These are phyloP conservation scores for Diplodus puntazzo DNA, from an alignment of 2,797 vertebrate species.

Conservation along the genomic window DNA sequence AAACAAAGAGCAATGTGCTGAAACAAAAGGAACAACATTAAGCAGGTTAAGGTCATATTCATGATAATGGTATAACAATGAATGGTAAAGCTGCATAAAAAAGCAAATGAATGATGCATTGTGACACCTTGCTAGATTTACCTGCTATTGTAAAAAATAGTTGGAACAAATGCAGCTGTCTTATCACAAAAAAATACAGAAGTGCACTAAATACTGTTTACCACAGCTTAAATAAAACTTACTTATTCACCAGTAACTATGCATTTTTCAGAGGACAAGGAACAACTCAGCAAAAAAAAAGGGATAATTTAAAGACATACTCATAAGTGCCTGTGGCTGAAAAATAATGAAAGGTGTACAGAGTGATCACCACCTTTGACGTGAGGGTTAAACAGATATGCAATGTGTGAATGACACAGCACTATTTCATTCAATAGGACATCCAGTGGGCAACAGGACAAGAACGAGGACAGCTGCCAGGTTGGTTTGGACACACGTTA, in stretches of 20 bases:
- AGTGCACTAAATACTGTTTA: neutral
- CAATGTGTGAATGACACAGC: slow-evolving; percentile 54
- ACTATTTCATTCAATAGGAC: slow-evolving; percentile 66
- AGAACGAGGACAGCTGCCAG: slow-evolving; percentile 67
- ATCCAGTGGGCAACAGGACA: slow-evolving; percentile 63
- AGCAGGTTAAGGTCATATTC: slow-evolving; percentile 14
- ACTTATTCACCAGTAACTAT: neutral
- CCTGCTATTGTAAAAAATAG: neutral
- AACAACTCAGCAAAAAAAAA: neutral
- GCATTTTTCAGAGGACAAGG: neutral
- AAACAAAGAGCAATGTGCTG: slow-evolving; percentile 40
- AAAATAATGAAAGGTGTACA: slow-evolving; percentile 16
- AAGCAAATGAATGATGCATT: slow-evolving; percentile 40
- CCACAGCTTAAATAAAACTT: neutral
- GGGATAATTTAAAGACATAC: neutral
- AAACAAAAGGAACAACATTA: slow-evolving; percentile 43
- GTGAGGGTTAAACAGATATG: slow-evolving; percentile 31
- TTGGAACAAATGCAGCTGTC: neutral
- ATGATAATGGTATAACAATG: slow-evolving; percentile 10
- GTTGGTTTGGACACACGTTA: slow-evolving; percentile 66
- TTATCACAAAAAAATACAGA: slow-evolving; percentile 4
- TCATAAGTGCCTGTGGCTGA: slow-evolving; percentile 2
- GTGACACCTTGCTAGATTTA: slow-evolving; percentile 4
- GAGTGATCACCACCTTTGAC: neutral
- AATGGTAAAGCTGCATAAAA: slow-evolving; percentile 46